Evolutionary conservation across 2,113 vertebrate genomes (phyloP), one percentile per base, ranked within the genome.

Genomic region (Chauna torquata): DNA sequence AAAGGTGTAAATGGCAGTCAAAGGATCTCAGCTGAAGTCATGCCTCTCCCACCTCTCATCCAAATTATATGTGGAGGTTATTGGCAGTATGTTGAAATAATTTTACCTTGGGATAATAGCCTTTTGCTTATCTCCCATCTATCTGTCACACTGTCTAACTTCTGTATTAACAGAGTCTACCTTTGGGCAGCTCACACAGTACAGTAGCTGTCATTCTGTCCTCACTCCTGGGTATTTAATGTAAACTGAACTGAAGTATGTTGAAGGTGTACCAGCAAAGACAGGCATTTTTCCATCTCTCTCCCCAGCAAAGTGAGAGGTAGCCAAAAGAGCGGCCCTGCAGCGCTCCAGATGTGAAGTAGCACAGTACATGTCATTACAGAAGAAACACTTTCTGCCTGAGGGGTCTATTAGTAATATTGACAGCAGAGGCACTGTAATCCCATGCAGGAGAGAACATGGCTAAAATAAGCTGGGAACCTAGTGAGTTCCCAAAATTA

Each of bases 171-270:
- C 92, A 90, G 85, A 97, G 94, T 97, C 98, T 98, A 98, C 98
- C 98, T 98, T 98, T 98, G 97, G 98, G 98, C 98, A 95, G 97
- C 94, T 98, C 96, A 97, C 97, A 97, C 69, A 96, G 95, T 97
- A 97, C 80, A 97, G 96, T 97, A 97, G 97, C 98, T 98, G 98
- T 98, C 98, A 98, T 98, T 98, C 98, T 98, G 95, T 98, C 97
- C 93, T 98, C 97, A 97, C 97, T 97, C 92, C 92, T 58, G 91
- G 95, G 95, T 98, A 97, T 97, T 97, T 97, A 97, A 96, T 97
- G 97, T 96, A 98, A 98, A 94, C 97, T 94, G 90, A 97, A 94
- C 97, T 97, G 90, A 98, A 98, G 96, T 98, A 97, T 97, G 97
- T 50, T 96, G 95, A 96, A 97, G 86, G 83, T 97, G 91, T 90